Conservation (phyloP, 2,888 invertebrate species). For the Volucella zonaria region DNA sequence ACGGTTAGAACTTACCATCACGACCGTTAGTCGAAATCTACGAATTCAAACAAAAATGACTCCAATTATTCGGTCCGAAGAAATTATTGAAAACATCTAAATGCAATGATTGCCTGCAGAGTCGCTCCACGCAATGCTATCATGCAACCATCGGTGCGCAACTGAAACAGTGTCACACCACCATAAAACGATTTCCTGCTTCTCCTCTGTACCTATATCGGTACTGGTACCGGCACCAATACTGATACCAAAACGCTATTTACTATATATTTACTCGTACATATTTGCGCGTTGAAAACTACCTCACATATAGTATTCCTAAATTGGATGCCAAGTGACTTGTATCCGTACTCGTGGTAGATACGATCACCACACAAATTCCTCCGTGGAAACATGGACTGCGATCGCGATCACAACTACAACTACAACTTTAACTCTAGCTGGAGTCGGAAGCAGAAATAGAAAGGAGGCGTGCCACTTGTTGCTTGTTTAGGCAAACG, state of each 20-base stretch:
- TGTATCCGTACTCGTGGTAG: conserved; percentile 19
- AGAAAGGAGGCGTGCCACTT: conserved; percentile 68
- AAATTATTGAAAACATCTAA: conserved; percentile 32
- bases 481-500: conserved; percentile 33
- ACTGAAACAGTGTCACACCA: conserved; percentile 62
- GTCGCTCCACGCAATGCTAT: conserved; percentile 38
- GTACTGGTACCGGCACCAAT: not conserved
- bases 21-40: conserved; percentile 10
- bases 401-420: not conserved
- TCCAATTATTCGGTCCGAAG: conserved; percentile 22
- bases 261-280: not conserved
- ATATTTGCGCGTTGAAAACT: conserved; percentile 22
- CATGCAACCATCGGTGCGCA: conserved; percentile 52
- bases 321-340: conserved; percentile 42
- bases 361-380: conserved; percentile 37
- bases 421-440: not conserved
- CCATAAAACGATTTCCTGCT: conserved; percentile 62
- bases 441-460: conserved; percentile 53
- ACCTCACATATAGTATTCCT: conserved; percentile 20
- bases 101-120: conserved; percentile 35
- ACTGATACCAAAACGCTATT: too few relatives aligned
- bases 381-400: conserved; percentile 11
- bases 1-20: not conserved
- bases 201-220: conserved; percentile 11
- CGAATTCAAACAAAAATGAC: conserved; percentile 7